Percentiles rank a stretch among this genome's conserved stretches.
These are phyloP conservation scores for Catharus bicknelli DNA, from an alignment of 2,113 vertebrate species.

Conservation along the genomic window DNA sequence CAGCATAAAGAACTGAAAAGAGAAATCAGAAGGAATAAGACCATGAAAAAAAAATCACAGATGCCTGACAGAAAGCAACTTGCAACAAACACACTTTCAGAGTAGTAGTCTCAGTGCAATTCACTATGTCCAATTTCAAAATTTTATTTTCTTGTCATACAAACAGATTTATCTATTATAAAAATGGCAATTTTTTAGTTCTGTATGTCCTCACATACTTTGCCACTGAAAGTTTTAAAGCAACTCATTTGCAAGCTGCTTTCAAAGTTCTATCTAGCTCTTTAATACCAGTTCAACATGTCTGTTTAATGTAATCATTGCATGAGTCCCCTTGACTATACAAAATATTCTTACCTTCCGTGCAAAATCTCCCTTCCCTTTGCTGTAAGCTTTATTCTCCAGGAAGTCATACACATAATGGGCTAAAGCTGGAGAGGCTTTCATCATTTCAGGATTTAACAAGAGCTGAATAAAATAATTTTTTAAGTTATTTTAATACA, in stretches of 20 bases:
- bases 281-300: neutral
- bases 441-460: slow-evolving; percentile 94
- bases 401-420: slow-evolving; percentile 91
- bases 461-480: slow-evolving; percentile 79
- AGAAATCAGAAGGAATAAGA: neutral
- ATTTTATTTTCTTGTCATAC: neutral
- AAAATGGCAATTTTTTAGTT: neutral
- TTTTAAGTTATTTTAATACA: neutral
- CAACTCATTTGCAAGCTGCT: neutral
- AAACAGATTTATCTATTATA: neutral
- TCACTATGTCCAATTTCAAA: neutral
- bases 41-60: neutral
- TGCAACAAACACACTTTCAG: neutral
- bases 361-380: slow-evolving; percentile 97
- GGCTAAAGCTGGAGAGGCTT: slow-evolving; percentile 87
- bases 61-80: neutral
- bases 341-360: slow-evolving; percentile 84
- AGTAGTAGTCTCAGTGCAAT: neutral
- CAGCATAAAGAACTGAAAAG: slow-evolving; percentile 27
- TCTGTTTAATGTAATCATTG: neutral
- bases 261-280: neutral
- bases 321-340: neutral
- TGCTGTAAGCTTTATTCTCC: slow-evolving; percentile 97
- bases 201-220: neutral
- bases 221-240: neutral